Base-by-base conservation (phyloP, 2,797 vertebrate genomes). In the Myiotriccus ornatus region DNA sequence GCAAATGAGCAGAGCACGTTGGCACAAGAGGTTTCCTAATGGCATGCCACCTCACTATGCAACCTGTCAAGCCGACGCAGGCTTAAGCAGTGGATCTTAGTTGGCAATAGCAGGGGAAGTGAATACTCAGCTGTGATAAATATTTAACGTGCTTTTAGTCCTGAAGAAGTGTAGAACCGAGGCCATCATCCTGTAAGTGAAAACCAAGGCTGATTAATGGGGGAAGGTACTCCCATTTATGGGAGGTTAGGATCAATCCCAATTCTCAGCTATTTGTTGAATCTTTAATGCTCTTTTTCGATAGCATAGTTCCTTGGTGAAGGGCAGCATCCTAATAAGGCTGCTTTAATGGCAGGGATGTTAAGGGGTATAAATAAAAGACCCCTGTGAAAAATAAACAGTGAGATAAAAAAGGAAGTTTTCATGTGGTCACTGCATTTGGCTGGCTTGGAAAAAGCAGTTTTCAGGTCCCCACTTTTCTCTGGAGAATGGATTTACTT, bases 81-180 rank as follows among this genome's bases (percentile, higher is more conserved):
- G 78, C 90, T 82, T 93, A 94, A 89, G 91, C 69, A 64, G 82
- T 82, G 79, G 83, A 95, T 96, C 84, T 93, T 89, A 91, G 87
- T 10, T 94, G 92, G 87, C 92, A 93, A 95, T 93, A 75, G 88
- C 57, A 46, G 82, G 79, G 94, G 95, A 94, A 94, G 91, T 92
- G 91, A 95, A 93, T 94, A 93, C 93, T 96, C 96, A 89, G 94
- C 92, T 93, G 83, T 96, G 96, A 97, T 97, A 97, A 97, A 97
- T 97, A 97, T 97, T 97, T 97, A 97, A 97, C 94, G 52, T 95
- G 97, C 97, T 97, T 97, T 97, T 97, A 97, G 97, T 91, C 84
- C 94, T 88, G 86, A 96, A 96, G 93, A 94, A 95, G 87, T 93
- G 87, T 93, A 96, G 96, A 92, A 87, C 92, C 74, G 78, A 95